These are phyloP conservation scores for Drosophila cognata DNA, from an alignment of 2,888 invertebrate genomes.

Conservation along the genomic window DNA sequence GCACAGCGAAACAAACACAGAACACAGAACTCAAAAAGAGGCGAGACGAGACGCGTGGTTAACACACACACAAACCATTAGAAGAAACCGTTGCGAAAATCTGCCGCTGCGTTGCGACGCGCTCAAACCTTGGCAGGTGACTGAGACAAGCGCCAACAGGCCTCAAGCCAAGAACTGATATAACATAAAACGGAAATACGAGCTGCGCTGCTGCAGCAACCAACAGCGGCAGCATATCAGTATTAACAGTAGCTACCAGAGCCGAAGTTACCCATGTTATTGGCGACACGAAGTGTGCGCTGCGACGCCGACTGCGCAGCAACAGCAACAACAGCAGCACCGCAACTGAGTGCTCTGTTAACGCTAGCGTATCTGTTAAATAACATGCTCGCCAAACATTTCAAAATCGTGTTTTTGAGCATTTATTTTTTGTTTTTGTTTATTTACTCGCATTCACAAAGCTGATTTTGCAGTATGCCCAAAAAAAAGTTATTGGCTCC, in stretches of 20 bases:
- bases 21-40: slow-evolving; percentile 20
- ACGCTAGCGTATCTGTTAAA: slow-evolving; percentile 10
- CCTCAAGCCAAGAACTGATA: slow-evolving; percentile 69
- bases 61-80: slow-evolving; percentile 34
- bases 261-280: slow-evolving; percentile 48
- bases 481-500: slow-evolving; percentile 19
- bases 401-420: slow-evolving; percentile 18
- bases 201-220: slow-evolving; percentile 35
- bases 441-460: slow-evolving; percentile 23
- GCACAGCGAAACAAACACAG: slow-evolving; percentile 24
- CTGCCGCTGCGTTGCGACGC: slow-evolving; percentile 76
- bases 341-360: slow-evolving; percentile 24
- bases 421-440: slow-evolving; percentile 16
- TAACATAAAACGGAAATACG: slow-evolving; percentile 45
- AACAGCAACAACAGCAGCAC: slow-evolving; percentile 21
- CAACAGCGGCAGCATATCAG: slow-evolving; percentile 18
- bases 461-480: slow-evolving; percentile 36
- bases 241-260: slow-evolving; percentile 41
- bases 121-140: slow-evolving; percentile 81
- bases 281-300: slow-evolving; percentile 41
- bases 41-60: slow-evolving; percentile 16
- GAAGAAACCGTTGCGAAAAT: slow-evolving; percentile 42
- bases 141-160: slow-evolving; percentile 70
- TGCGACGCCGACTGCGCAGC: slow-evolving; percentile 49
- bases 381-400: slow-evolving; percentile 28